Evolutionary conservation across 2,888 invertebrate genomes (phyloP).

Genomic region (Rotaria sp.): DNA sequence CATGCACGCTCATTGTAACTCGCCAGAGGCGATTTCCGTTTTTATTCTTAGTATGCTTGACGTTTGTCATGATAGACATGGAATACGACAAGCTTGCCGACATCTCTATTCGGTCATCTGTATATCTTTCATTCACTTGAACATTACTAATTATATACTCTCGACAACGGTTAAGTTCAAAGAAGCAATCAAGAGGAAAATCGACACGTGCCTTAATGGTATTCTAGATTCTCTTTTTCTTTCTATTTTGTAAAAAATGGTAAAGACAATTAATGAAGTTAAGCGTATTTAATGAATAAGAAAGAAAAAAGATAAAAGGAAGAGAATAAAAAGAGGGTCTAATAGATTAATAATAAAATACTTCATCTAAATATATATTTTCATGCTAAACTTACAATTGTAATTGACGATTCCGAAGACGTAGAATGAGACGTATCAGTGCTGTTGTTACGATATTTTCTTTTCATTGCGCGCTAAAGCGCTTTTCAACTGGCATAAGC

Average conservation of each 20-base stretch:
- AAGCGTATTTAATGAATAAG: not conserved
- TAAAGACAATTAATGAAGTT: not conserved
- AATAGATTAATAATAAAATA: not conserved
- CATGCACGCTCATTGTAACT: not conserved
- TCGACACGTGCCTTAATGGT: not conserved
- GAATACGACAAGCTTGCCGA: not conserved
- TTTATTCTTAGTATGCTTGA: not conserved
- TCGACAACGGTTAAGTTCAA: not conserved
- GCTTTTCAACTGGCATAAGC: not conserved
- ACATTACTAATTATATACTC: not conserved
- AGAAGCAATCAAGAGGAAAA: not conserved
- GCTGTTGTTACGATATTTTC: slow-evolving; percentile 18
- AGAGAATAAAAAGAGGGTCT: not conserved
- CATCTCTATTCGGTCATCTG: not conserved
- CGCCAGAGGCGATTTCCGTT: slow-evolving; percentile 10
- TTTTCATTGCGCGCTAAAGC: not conserved
- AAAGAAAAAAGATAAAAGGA: not conserved
- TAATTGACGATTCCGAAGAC: not conserved
- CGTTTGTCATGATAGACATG: not conserved
- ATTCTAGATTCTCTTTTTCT: not conserved
- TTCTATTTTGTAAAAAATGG: not conserved
- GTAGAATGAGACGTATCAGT: not conserved
- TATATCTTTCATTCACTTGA: not conserved
- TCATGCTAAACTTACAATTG: not conserved
- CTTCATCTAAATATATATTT: not conserved